Base-by-base conservation (phyloP, 1,140 invertebrate genomes). In the Drosophila tristis region DNA sequence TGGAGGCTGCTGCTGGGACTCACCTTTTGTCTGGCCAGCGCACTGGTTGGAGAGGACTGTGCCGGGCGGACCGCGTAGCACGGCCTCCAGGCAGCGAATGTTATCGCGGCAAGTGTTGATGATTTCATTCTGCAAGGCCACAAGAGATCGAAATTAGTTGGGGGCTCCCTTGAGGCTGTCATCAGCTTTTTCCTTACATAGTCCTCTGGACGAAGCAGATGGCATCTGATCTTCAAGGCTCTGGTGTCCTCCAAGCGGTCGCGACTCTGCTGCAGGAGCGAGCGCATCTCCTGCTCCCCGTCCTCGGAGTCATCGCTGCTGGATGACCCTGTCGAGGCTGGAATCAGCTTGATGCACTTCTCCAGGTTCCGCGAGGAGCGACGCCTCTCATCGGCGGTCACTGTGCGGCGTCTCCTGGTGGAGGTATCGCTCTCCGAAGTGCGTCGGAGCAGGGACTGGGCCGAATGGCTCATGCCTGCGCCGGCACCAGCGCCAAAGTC, bases 91-190 rank as follows among this genome's bases (percentile, higher is more conserved):
- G 82, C 94, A 95, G 61, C 93, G 93, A 54, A 96, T 94, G 90
- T 96, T 96, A 78, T 96, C 95, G 84, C 94, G 93, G 92, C 96
- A 96, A 45, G 95, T 95, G 47, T 94, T 94, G 78, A 96, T 93
- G 65, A 97, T 93, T 92, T 97, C 96, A 67, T 93, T 94, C 96
- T 97, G 93, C 42, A 75, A 60, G n/a, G 7, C 42, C 2, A 16
- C n/a, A 51, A 58, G 43, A 45, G 50, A 64, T 39, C 42, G 15
- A 35, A 45, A 7, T 59, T 13, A 51, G 16, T 15, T 31, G 4
- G 23, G 20, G 4, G 15, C 13, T 20, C 11, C 4, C 35, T 39
- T 39, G 1, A 4, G 35, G 11, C 11, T 39, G 0, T 13, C 4
- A 11, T 2, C n/a, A 5, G 4, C 26, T 23, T 25, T 4, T 31